phyloP scores from a whole-genome alignment of 2,797 vertebrate species.

The Alosa sapidissima region DNA sequence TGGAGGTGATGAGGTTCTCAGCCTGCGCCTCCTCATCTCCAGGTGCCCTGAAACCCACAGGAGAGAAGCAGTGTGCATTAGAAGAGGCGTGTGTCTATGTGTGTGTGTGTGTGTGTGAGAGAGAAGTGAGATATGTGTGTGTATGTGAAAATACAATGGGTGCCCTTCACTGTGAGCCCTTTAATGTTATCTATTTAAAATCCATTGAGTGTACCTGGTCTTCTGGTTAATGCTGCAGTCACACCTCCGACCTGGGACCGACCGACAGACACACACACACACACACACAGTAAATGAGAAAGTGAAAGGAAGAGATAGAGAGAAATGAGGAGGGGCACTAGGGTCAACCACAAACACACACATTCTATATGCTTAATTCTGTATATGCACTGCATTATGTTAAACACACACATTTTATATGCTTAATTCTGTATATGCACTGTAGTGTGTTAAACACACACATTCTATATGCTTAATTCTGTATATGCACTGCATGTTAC shows the following conservation, averaged over 20 bases:
- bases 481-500: too few relatives aligned
- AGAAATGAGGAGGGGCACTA: background rate
- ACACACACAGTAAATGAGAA: background rate
- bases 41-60: constrained; percentile 73
- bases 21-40: constrained; percentile 88
- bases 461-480: too few relatives aligned
- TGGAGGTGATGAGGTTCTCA: constrained; percentile 84
- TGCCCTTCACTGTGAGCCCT: background rate
- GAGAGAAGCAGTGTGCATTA: background rate
- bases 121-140: background rate
- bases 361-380: background rate
- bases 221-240: constrained; percentile 73
- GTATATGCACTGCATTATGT: background rate
- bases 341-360: background rate
- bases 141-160: background rate
- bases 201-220: constrained; percentile 57
- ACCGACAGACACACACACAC: too few relatives aligned
- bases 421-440: too few relatives aligned
- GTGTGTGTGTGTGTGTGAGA: constrained; percentile 2
- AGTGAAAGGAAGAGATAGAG: background rate
- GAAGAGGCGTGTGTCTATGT: background rate
- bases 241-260: constrained; percentile 85
- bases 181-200: background rate
- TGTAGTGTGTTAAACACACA: too few relatives aligned
- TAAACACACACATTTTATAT: background rate